These are phyloP conservation scores for Catalaphyllia jardinei DNA, from an alignment of 64 coral and sea anemone genomes.

Conservation along the genomic window DNA sequence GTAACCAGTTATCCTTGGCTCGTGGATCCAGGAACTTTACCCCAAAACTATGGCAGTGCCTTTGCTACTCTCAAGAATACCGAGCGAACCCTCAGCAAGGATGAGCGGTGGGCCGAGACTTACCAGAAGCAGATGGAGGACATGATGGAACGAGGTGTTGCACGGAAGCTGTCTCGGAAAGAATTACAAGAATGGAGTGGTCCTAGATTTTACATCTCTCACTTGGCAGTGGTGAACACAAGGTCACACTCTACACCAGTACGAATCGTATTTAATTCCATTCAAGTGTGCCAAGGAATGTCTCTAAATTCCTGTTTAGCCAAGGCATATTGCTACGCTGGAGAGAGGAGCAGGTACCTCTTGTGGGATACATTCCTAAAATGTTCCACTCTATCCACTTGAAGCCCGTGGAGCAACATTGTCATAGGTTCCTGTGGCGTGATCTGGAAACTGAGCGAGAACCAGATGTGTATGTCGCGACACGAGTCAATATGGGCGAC, in stretches of 20 bases:
- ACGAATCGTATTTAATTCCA: slow-evolving; percentile 62
- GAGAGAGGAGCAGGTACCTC: slow-evolving; percentile 62
- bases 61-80: slow-evolving; percentile 61
- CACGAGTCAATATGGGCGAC: slow-evolving; percentile 64
- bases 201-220: slow-evolving; percentile 55
- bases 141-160: slow-evolving; percentile 51
- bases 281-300: slow-evolving; percentile 61
- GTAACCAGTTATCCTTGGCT: slow-evolving; percentile 67
- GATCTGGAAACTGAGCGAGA: slow-evolving; percentile 27
- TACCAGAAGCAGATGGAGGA: slow-evolving; percentile 62
- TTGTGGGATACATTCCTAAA: slow-evolving; percentile 49
- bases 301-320: slow-evolving; percentile 69
- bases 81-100: slow-evolving; percentile 38
- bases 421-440: slow-evolving; percentile 59
- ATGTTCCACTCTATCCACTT: slow-evolving; percentile 45
- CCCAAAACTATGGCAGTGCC: slow-evolving; percentile 33
- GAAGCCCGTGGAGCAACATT: slow-evolving; percentile 51
- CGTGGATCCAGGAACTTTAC: slow-evolving; percentile 44
- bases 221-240: slow-evolving; percentile 51
- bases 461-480: slow-evolving; percentile 56
- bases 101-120: slow-evolving; percentile 40
- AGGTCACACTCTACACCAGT: slow-evolving; percentile 64
- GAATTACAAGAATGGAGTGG: slow-evolving; percentile 39
- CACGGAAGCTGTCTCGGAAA: slow-evolving; percentile 45
- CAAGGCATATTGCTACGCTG: slow-evolving; percentile 57